These are phyloP conservation scores for Diarsia brunnea DNA, from an alignment of 2,888 invertebrate species.

Conservation along the genomic window DNA sequence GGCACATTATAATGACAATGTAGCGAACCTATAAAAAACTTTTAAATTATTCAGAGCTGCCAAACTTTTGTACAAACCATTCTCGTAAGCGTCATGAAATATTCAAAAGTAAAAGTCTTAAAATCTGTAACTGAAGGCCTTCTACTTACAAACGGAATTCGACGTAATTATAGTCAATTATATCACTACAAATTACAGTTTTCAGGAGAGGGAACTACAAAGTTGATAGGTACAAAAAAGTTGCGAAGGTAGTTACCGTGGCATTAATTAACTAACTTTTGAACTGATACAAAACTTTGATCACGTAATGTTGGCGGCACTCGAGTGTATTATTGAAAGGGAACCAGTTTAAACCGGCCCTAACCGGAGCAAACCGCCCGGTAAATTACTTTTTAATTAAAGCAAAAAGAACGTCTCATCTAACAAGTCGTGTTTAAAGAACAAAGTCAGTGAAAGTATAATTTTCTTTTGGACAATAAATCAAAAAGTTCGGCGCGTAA, in stretches of 20 bases:
- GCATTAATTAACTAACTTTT: conserved; percentile 41
- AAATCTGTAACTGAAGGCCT: conserved; percentile 16
- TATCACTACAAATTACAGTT: conserved; percentile 10
- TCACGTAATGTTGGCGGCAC: conserved; percentile 21
- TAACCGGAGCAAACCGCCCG: conserved; percentile 14
- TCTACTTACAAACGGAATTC: conserved; percentile 19
- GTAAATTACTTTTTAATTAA: conserved; percentile 58
- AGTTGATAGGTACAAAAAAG: conserved; percentile 3
- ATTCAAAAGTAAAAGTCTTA: conserved; percentile 25
- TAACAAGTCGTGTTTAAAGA: conserved; percentile 42
- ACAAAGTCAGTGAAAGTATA: conserved; percentile 64
- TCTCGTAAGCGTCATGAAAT: conserved; percentile 25
- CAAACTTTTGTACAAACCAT: conserved; percentile 32
- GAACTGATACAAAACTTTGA: conserved; percentile 37
- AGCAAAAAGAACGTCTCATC: conserved; percentile 33
- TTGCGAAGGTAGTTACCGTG: neutral
- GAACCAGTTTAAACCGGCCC: conserved; percentile 6
- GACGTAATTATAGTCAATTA: conserved; percentile 21
- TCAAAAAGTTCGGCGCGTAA: conserved; percentile 58
- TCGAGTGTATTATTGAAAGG: conserved; percentile 23
- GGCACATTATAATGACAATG: conserved; percentile 5
- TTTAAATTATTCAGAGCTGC: conserved; percentile 27
- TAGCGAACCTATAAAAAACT: conserved; percentile 19
- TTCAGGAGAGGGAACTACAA: neutral
- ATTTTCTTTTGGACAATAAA: conserved; percentile 61